Conservation (phyloP, 2,888 invertebrate species). For the Tenthredo scrophulariae region DNA sequence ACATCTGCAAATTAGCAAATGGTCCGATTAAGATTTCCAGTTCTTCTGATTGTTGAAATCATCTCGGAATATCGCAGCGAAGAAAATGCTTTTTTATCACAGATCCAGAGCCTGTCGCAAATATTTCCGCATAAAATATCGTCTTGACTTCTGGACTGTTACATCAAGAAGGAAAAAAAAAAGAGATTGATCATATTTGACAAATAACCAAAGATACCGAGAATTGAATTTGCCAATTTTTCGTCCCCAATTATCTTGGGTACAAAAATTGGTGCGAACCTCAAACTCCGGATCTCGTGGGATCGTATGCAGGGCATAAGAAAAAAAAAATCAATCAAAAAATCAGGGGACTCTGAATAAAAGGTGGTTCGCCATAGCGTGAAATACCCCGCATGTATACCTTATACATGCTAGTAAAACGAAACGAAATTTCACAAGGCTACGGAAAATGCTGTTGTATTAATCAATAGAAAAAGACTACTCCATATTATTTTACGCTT, state of each 20-base stretch:
- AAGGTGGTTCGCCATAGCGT: background rate
- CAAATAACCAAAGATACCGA: background rate
- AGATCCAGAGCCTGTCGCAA: background rate
- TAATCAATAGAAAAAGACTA: no score
- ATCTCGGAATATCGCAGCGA: background rate
- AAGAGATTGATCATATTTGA: background rate
- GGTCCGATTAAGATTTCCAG: background rate
- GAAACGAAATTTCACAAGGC: background rate
- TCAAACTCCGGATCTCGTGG: background rate
- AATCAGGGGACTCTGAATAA: background rate
- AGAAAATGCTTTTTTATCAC: background rate
- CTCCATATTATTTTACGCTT: background rate
- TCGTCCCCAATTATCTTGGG: background rate
- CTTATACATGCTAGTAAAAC: background rate
- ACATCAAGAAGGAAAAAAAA: background rate
- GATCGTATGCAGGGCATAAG: background rate
- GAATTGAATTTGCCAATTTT: background rate
- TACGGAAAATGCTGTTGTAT: background rate
- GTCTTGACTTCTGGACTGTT: background rate
- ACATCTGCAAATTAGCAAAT: background rate
- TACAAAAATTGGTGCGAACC: background rate
- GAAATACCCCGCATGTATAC: background rate
- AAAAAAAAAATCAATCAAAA: constrained; percentile 4
- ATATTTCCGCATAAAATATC: background rate
- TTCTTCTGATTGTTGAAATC: background rate